phyloP scores from a whole-genome alignment of 2,888 invertebrate species.

The Hirtodrosophila duncani region DNA sequence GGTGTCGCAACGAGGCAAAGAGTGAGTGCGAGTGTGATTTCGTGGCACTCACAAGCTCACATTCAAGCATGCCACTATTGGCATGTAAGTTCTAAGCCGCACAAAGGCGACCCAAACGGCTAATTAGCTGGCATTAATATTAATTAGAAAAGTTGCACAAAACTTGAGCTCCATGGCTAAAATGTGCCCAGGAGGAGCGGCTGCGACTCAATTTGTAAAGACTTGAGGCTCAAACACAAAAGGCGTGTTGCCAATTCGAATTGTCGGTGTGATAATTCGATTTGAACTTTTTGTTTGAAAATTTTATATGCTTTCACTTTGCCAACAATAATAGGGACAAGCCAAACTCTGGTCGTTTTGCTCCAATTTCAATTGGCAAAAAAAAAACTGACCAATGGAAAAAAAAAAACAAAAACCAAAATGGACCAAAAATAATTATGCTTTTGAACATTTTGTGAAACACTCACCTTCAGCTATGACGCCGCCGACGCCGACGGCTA shows the following conservation, averaged over 20 bases:
- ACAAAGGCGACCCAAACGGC: constrained; percentile 21
- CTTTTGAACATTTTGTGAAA: neutral
- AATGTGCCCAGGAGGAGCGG: constrained; percentile 44
- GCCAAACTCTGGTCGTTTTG: constrained; percentile 10
- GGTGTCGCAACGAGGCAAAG: constrained; percentile 20
- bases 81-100: constrained; percentile 7
- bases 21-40: too few relatives aligned
- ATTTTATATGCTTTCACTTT: constrained; percentile 52
- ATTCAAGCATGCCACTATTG: constrained; percentile 1
- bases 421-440: too few relatives aligned
- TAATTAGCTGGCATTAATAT: constrained; percentile 60
- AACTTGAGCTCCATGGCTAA: constrained; percentile 22
- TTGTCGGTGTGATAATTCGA: constrained; percentile 40
- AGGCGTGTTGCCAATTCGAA: constrained; percentile 20
- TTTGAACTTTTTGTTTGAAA: constrained; percentile 22
- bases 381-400: too few relatives aligned
- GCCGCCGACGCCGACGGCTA: too few relatives aligned
- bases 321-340: constrained; percentile 28
- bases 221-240: constrained; percentile 27
- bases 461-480: constrained; percentile 52
- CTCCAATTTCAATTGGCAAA: constrained; percentile 11
- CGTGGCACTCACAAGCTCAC: too few relatives aligned
- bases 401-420: too few relatives aligned
- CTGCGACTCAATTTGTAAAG: neutral
- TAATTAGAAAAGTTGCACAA: constrained; percentile 59